Evolutionary conservation across 2,797 vertebrate genomes (phyloP), one percentile per base, ranked within the genome.

Genomic region (Pachyuromys duprasi): DNA sequence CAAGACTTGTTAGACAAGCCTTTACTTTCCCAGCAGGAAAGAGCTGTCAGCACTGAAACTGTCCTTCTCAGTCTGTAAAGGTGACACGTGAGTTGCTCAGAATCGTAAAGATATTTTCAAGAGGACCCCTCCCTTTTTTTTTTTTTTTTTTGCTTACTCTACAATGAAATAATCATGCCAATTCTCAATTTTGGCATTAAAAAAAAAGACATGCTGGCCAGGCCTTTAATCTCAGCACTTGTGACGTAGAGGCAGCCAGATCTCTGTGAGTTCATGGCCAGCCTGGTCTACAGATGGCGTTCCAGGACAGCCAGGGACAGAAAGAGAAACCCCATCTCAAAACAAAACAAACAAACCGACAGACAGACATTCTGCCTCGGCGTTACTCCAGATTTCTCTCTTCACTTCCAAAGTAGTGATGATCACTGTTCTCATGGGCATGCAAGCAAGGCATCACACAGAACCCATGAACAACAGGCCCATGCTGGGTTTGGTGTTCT

Each of bases 71-170:
- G 39, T 83, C 67, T 84, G 13, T 24, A 70, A 49, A 11, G 82
- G 72, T 3, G 31, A 94, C 36, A 62, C 76, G 63, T n/a, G 67
- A 81, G 31, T 83, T 60, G 76, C 63, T 95, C 76, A 84, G 33
- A 60, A 74, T 57, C 87, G 86, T 72, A 84, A 63, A 75, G 33
- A 18, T 45, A 76, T 79, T 82, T 90, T 95, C 45, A 89, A 76
- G n/a, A 81, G 31, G 2, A 31, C 33, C 24, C 18, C 20, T 1
- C 88, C 69, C 13, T 76, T 89, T 53, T n/a, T 93, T 49, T 49
- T 76, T 89, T 53, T n/a, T 93, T 49, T 49, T 49, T 49, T 49
- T 11, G 9, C 9, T 49, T 76, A 74, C 31, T 87, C 15, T 75
- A 7, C 63, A 62, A 83, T 39, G 80, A 86, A 94, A 74, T 28